Conservation (phyloP, 2,797 vertebrate species). For the Myoxocephalus aenaeus region DNA sequence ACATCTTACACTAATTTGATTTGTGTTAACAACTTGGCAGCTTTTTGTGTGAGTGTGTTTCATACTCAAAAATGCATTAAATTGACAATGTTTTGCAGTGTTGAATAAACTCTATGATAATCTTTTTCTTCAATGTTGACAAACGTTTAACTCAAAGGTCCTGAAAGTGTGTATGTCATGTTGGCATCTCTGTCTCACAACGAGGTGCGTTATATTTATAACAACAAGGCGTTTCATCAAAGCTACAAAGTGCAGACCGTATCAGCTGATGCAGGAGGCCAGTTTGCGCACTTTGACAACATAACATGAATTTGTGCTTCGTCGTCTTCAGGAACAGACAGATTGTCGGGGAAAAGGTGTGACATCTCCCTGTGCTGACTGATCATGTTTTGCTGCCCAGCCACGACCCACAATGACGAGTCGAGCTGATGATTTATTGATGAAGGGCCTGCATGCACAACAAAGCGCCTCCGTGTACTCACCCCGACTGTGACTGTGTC, state of each 20-base stretch:
- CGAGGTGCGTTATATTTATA: not conserved
- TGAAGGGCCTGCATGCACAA: conserved; percentile 65
- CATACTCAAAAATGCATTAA: not conserved
- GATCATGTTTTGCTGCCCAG: not conserved
- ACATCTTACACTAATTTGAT: not conserved
- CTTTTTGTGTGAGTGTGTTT: not conserved
- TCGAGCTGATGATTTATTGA: conserved; percentile 69
- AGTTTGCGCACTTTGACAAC: conserved; percentile 51
- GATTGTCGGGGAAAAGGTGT: not conserved
- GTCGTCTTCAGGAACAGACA: not conserved
- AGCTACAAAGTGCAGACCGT: not conserved
- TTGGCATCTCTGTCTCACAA: not conserved
- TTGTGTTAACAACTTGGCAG: not conserved
- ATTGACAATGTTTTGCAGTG: not conserved
- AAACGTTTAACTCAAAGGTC: not conserved
- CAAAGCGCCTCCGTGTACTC: conserved; percentile 72
- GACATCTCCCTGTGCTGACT: not conserved
- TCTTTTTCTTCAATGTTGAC: not conserved
- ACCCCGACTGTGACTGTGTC: conserved; percentile 93
- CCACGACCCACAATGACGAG: conserved; percentile 34
- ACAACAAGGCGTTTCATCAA: not conserved
- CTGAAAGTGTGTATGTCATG: not conserved
- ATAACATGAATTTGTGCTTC: not conserved
- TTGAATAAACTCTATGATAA: not conserved
- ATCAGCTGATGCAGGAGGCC: conserved; percentile 59